Evolutionary conservation across 2,113 vertebrate species (phyloP).

Genomic region (Erythrolamprus reginae): DNA sequence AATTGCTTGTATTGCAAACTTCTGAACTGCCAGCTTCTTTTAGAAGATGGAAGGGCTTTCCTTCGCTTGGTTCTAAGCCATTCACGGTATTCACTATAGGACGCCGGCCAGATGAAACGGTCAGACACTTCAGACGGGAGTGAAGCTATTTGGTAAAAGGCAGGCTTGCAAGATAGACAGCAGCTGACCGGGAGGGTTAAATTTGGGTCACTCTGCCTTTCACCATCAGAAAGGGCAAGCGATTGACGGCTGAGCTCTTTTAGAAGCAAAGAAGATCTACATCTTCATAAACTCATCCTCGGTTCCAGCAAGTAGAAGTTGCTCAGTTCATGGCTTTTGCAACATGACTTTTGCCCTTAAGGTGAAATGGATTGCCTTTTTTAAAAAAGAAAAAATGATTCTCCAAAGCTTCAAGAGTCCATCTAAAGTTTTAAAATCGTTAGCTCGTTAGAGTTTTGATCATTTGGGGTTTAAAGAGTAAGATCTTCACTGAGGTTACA

Average conservation of each 20-base stretch:
- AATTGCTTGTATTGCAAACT: not conserved
- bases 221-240: slow-evolving; percentile 56
- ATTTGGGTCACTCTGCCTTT: slow-evolving; percentile 53
- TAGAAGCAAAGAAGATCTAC: slow-evolving; percentile 36
- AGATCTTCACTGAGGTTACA: not conserved
- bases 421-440: slow-evolving; percentile 21
- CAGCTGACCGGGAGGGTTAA: slow-evolving; percentile 61
- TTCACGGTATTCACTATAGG: slow-evolving; percentile 23
- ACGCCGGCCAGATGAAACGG: slow-evolving; percentile 51
- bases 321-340: slow-evolving; percentile 31
- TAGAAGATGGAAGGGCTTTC: not conserved
- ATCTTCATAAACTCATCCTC: slow-evolving; percentile 54
- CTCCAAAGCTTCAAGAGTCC: not conserved
- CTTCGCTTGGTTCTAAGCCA: slow-evolving; percentile 27
- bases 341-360: slow-evolving; percentile 4
- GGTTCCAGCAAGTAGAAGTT: slow-evolving; percentile 45
- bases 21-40: slow-evolving; percentile 15
- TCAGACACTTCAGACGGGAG: slow-evolving; percentile 37
- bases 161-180: slow-evolving; percentile 44
- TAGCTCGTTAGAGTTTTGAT: too few relatives aligned
- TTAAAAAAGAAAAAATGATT: not conserved
- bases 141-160: slow-evolving; percentile 38
- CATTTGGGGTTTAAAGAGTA: not conserved
- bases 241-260: slow-evolving; percentile 55
- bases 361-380: slow-evolving; percentile 19